Evolutionary conservation across 2,888 invertebrate genomes (phyloP), one percentile per base, ranked within the genome.

Genomic region (Linnaemya tessellans): DNA sequence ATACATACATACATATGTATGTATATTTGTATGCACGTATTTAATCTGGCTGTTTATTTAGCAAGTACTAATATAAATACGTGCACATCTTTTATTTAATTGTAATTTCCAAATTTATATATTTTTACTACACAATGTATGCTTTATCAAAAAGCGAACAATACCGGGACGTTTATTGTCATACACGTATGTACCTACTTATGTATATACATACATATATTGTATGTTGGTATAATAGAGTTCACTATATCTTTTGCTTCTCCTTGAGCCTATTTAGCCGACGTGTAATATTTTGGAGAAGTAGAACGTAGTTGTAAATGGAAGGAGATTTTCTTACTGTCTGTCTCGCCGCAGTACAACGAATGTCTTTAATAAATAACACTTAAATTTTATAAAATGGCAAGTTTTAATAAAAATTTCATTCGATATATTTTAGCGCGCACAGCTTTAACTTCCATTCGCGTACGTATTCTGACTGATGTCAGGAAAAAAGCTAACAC

Each of bases 371-470:
- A n/a, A 60, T 68, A 38, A 65, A 38, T 41, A 22, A 54, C n/a
- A 77, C 20, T 20, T 15, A 43, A 60, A 62, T 15, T 49, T 68
- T 54, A 18, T 38, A 22, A 67, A 38, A 9, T 49, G 35, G 35
- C 30, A 71, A 71, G 18, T 60, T 30, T 46, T 13, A 11, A 70
- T 13, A 65, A 51, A 58, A 56, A 41, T 30, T 77, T 73, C 71
- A 82, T 82, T 82, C 82, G 85, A 79, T 81, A 15, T 38, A 18
- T 82, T 85, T 80, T 60, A 79, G 85, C 84, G 84, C 85, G 82
- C 82, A 82, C 85, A 85, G 82, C 81, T 85, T 51, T 75, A 82
- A 85, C 75, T 75, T 71, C 82, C 81, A 82, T 82, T 82, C 79
- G 67, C 82, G 70, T 82, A 80, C 75, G 60, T 38, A 35, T 15